These are phyloP conservation scores for Hemiscyllium ocellatum DNA, from an alignment of 2,113 vertebrate species.

Conservation along the genomic window DNA sequence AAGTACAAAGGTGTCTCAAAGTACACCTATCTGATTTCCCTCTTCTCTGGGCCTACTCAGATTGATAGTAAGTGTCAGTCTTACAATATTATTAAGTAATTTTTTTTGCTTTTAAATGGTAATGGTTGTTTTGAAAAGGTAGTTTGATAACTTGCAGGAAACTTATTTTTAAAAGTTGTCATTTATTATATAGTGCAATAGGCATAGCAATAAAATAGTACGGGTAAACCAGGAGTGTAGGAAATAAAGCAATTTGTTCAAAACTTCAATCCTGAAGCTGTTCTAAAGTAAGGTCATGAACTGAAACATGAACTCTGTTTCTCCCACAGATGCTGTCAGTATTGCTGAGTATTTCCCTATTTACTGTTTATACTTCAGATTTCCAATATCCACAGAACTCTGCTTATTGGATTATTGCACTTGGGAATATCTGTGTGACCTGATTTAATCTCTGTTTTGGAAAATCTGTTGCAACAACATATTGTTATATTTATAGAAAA, in stretches of 20 bases:
- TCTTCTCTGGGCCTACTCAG: not conserved
- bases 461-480: not conserved
- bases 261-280: not conserved
- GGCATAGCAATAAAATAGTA: not conserved
- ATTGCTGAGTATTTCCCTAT: not conserved
- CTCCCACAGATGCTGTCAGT: not conserved
- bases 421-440: constrained; percentile 21
- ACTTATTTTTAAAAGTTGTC: not conserved
- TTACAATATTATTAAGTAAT: not conserved
- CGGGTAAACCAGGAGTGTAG: not conserved
- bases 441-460: not conserved
- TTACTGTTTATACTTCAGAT: not conserved
- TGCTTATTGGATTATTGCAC: not conserved
- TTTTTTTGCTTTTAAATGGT: not conserved
- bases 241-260: not conserved
- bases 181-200: not conserved
- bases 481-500: not conserved
- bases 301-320: not conserved
- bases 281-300: not conserved
- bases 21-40: not conserved
- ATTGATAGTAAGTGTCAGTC: not conserved
- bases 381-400: not conserved
- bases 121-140: not conserved
- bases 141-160: not conserved
- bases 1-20: not conserved